These are phyloP conservation scores for Bradypodion pumilum DNA, from an alignment of 2,797 vertebrate genomes.

Conservation along the genomic window DNA sequence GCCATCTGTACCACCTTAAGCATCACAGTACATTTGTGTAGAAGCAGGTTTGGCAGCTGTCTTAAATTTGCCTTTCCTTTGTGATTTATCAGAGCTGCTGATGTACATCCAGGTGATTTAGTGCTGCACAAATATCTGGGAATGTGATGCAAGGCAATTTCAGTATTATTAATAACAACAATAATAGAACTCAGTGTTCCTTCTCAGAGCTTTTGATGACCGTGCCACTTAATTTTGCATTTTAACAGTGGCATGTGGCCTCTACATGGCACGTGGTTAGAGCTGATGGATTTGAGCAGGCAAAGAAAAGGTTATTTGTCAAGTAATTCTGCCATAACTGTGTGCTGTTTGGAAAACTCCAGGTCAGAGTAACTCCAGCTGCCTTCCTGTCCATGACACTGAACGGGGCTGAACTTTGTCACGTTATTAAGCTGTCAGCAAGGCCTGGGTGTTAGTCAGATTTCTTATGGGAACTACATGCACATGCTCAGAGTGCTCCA, in stretches of 20 bases:
- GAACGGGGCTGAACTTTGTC: slow-evolving; percentile 82
- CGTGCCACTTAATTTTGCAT: slow-evolving; percentile 82
- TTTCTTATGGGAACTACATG: slow-evolving; percentile 83
- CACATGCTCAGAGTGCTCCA: slow-evolving; percentile 76
- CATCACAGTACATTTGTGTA: slow-evolving; percentile 49
- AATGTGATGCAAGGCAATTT: slow-evolving; percentile 77
- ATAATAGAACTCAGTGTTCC: slow-evolving; percentile 82
- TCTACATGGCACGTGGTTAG: slow-evolving; percentile 75
- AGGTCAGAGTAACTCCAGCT: slow-evolving; percentile 74
- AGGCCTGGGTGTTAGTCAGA: slow-evolving; percentile 76
- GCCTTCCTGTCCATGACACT: slow-evolving; percentile 80
- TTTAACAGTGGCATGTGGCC: slow-evolving; percentile 81
- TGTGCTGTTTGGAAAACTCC: slow-evolving; percentile 73
- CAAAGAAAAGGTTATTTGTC: slow-evolving; percentile 83
- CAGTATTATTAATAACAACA: slow-evolving; percentile 79
- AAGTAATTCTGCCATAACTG: slow-evolving; percentile 64
- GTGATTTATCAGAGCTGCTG: slow-evolving; percentile 75
- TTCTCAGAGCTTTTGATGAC: slow-evolving; percentile 75
- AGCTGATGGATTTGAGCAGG: slow-evolving; percentile 77
- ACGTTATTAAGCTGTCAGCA: slow-evolving; percentile 87
- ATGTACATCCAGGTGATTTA: slow-evolving; percentile 77
- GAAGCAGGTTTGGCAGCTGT: slow-evolving; percentile 75
- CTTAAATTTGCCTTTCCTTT: slow-evolving; percentile 74
- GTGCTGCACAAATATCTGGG: slow-evolving; percentile 73
- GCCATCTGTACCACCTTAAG: slow-evolving; percentile 57